Evolutionary conservation across 1,140 invertebrate species (phyloP).

Genomic region (Drosophila ambigua): DNA sequence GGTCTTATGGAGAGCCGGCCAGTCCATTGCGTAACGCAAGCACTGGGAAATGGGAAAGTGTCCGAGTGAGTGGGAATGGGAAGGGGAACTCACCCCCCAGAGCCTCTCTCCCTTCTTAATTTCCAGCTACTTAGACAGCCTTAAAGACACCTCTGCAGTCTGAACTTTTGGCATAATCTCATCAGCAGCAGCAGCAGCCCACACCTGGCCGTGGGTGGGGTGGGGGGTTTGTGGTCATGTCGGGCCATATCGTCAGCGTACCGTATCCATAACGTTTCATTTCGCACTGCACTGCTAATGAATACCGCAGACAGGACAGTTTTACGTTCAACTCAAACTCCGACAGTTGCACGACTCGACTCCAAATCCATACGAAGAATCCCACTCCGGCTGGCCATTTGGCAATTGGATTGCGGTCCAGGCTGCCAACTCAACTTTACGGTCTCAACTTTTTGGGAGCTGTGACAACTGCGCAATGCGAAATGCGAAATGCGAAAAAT

Average conservation of each 20-base stretch:
- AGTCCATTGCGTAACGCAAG: slow-evolving; percentile 46
- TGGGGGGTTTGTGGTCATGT: slow-evolving; percentile 12
- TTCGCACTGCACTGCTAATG: slow-evolving; percentile 52
- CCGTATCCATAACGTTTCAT: slow-evolving; percentile 48
- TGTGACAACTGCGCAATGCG: slow-evolving; percentile 69
- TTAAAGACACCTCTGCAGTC: not conserved
- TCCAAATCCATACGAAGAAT: slow-evolving; percentile 9
- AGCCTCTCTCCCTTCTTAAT: too few relatives aligned
- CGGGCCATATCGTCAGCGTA: not conserved
- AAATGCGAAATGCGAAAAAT: slow-evolving; percentile 70
- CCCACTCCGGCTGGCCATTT: slow-evolving; percentile 43
- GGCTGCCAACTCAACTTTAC: slow-evolving; percentile 72
- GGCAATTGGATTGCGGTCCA: slow-evolving; percentile 75
- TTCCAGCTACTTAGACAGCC: not conserved
- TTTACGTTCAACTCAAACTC: slow-evolving; percentile 16
- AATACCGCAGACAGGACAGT: slow-evolving; percentile 69
- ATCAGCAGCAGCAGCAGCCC: slow-evolving; percentile 1
- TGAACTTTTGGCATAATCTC: slow-evolving; percentile 33
- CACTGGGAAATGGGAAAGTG: slow-evolving; percentile 27
- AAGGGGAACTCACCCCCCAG: slow-evolving; percentile 25
- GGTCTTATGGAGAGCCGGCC: slow-evolving; percentile 40
- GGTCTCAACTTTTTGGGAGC: slow-evolving; percentile 57
- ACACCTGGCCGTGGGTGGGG: slow-evolving; percentile 1
- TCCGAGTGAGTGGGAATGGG: slow-evolving; percentile 15
- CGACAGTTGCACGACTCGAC: slow-evolving; percentile 1